A percentile compares a stretch with the other conserved stretches of the same genome.
These are phyloP conservation scores for Temnopleurus reevesii DNA, from an alignment of 53 echinoderm and acorn worm species.

Conservation along the genomic window DNA sequence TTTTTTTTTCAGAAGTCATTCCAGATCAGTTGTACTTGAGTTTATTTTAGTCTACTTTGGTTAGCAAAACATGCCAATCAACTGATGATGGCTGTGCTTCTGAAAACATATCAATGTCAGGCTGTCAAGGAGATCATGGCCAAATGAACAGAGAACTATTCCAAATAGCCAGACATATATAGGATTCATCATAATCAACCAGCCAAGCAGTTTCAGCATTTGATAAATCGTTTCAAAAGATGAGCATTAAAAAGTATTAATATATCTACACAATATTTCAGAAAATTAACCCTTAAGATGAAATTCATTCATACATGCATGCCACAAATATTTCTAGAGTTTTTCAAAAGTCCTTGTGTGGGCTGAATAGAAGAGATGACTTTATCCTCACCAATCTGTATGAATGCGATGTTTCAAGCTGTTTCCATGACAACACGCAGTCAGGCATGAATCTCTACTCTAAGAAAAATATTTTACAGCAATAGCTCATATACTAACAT, in stretches of 20 bases:
- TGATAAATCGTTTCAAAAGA: neutral
- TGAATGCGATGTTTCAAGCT: neutral
- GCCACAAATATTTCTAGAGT: no score
- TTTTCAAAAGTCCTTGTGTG: no score
- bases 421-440: neutral
- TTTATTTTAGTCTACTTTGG: slow-evolving; percentile 45
- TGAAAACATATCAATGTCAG: neutral
- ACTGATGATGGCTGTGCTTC: neutral
- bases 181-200: neutral
- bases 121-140: slow-evolving; percentile 12
- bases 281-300: no score
- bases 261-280: no score
- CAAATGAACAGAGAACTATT: slow-evolving; percentile 6
- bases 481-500: neutral
- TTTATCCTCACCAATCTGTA: no score
- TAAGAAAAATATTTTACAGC: neutral
- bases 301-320: no score
- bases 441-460: neutral
- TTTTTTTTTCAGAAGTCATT: neutral
- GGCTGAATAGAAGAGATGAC: no score
- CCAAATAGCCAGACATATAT: neutral
- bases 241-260: no score
- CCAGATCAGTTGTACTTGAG: neutral
- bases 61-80: slow-evolving; percentile 50
- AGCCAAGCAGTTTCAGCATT: neutral